These are phyloP conservation scores for Drosophila neutralis DNA, from an alignment of 2,888 invertebrate genomes.

Conservation along the genomic window DNA sequence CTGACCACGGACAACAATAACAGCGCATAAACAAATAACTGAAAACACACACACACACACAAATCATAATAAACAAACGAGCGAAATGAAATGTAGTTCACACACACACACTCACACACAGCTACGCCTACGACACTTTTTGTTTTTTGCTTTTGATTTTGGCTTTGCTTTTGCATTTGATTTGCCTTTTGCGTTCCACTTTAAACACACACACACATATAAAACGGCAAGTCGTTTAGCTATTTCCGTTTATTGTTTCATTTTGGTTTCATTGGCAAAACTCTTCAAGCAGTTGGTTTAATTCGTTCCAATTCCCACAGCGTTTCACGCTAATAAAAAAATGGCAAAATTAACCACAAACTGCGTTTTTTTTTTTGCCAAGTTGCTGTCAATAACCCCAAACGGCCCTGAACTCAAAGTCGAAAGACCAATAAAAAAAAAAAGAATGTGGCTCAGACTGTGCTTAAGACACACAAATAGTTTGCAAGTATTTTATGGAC, in stretches of 20 bases:
- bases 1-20: constrained; percentile 51
- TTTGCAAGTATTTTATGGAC: neutral
- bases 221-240: constrained; percentile 8
- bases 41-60: constrained; percentile 16
- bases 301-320: constrained; percentile 29
- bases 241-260: constrained; percentile 36
- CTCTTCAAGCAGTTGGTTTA: constrained; percentile 4
- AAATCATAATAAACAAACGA: constrained; percentile 47
- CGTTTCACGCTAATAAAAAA: constrained; percentile 7
- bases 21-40: constrained; percentile 40
- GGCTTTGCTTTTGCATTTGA: constrained; percentile 7
- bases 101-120: constrained; percentile 7
- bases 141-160: constrained; percentile 27
- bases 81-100: constrained; percentile 48
- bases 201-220: neutral
- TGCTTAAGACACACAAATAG: neutral
- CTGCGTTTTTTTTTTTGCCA: neutral
- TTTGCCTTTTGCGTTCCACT: constrained; percentile 21
- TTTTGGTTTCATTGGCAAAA: constrained; percentile 18
- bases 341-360: neutral
- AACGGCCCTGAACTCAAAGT: constrained; percentile 17
- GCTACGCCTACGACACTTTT: constrained; percentile 34
- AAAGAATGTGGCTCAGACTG: neutral
- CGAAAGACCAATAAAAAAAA: neutral
- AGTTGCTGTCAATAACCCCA: constrained; percentile 1